Conservation (phyloP, 1,140 invertebrate species). For the Drosophila yakuba region DNA sequence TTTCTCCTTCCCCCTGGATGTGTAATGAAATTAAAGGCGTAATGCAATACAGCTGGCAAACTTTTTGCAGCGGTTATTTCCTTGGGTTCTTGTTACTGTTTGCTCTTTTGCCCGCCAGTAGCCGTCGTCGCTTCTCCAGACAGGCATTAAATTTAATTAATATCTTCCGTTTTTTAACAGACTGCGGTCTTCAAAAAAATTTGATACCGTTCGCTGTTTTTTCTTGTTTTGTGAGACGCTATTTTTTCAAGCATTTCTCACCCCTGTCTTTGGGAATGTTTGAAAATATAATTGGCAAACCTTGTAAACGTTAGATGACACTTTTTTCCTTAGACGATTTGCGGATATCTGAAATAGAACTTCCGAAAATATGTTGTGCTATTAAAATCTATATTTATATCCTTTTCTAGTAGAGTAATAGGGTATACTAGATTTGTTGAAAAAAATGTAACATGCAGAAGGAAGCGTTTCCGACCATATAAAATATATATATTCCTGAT, state of each 20-base stretch:
- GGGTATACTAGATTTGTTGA: no score
- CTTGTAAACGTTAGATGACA: no score
- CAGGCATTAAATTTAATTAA: constrained; percentile 76
- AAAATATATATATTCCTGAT: no score
- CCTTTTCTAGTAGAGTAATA: no score
- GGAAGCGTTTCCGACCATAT: no score
- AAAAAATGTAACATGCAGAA: no score
- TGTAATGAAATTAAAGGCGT: constrained; percentile 81
- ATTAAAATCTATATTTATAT: no score
- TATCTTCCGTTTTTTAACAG: constrained; percentile 33
- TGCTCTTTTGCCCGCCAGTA: constrained; percentile 21
- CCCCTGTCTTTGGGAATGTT: no score
- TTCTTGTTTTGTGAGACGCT: background rate
- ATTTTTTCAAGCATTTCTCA: background rate
- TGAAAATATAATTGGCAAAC: no score
- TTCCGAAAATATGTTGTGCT: no score
- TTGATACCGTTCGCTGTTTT: background rate
- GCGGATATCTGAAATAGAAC: no score
- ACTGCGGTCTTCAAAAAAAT: constrained; percentile 13
- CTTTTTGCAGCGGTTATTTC: constrained; percentile 77
- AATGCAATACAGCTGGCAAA: constrained; percentile 80
- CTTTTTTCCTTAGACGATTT: no score
- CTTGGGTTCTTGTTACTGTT: constrained; percentile 53
- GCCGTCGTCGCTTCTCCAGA: constrained; percentile 40
- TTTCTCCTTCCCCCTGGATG: constrained; percentile 31